A percentile compares a stretch with the other conserved stretches of the same genome.
Conservation (phyloP, 2,888 invertebrate genomes). For the Scrobipalpa atriplicella region DNA sequence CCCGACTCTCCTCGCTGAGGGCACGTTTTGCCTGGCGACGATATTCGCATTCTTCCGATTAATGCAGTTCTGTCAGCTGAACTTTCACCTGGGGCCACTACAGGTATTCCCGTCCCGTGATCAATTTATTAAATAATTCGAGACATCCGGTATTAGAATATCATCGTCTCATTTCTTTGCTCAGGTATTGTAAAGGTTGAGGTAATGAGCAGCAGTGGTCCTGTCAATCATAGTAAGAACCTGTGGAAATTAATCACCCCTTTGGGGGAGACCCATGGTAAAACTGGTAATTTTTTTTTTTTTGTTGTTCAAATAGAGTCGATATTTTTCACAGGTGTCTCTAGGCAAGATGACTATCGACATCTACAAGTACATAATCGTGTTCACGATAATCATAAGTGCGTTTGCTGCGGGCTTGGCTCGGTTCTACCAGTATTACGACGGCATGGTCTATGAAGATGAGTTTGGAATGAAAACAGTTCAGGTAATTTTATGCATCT, state of each 20-base stretch:
- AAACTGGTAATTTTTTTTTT: too few species aligned
- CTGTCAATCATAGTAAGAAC: too few species aligned
- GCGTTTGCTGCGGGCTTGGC: conserved; percentile 84
- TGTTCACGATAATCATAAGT: conserved; percentile 83
- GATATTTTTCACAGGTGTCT: conserved; percentile 73
- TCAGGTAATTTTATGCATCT: too few species aligned
- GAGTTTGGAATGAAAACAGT: conserved; percentile 83
- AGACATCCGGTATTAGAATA: too few species aligned
- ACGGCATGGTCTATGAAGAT: conserved; percentile 83
- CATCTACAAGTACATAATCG: conserved; percentile 83
- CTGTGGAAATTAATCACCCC: too few species aligned
- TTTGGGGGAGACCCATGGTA: too few species aligned
- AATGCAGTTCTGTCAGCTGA: conserved; percentile 84
- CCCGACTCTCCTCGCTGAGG: conserved; percentile 85
- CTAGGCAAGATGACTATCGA: conserved; percentile 87
- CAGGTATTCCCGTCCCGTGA: conserved; percentile 53
- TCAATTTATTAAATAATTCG: too few species aligned
- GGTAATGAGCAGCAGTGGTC: too few species aligned
- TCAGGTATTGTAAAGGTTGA: too few species aligned
- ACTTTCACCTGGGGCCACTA: conserved; percentile 85
- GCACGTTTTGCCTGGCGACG: conserved; percentile 85
- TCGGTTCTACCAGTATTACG: conserved; percentile 85
- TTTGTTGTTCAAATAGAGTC: too few species aligned
- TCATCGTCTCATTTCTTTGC: too few species aligned
- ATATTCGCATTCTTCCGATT: conserved; percentile 86